Percentiles rank a stretch among this genome's conserved stretches.
Evolutionary conservation across 2,113 vertebrate species (phyloP).

Genomic region (Smithornis capensis): DNA sequence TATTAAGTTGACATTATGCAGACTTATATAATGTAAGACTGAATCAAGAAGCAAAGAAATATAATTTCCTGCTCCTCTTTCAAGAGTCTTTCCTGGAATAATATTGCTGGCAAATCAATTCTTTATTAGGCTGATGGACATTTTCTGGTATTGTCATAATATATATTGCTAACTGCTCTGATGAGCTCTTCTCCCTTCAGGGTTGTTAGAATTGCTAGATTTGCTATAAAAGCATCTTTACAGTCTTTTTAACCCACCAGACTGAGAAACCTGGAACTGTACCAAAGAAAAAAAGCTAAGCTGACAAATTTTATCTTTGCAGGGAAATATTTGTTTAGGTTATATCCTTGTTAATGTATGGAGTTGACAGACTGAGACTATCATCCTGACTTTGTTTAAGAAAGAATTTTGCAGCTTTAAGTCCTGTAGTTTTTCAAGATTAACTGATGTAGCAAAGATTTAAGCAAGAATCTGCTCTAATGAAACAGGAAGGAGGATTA

Average conservation of each 20-base stretch:
- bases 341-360: background rate
- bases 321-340: background rate
- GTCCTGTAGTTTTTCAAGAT: background rate
- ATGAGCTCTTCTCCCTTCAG: background rate
- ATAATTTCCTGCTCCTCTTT: conserved; percentile 34
- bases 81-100: conserved; percentile 18
- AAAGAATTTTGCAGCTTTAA: background rate
- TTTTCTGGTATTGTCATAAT: background rate
- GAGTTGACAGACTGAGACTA: background rate
- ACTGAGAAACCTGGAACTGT: background rate
- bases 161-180: background rate
- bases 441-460: background rate
- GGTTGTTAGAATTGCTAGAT: background rate
- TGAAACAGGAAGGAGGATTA: background rate
- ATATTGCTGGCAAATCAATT: conserved; percentile 13
- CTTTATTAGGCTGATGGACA: background rate
- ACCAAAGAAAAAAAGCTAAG: background rate
- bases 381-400: background rate
- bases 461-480: background rate
- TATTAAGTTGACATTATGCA: background rate
- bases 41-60: conserved; percentile 6
- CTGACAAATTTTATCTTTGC: background rate
- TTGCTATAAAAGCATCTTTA: background rate
- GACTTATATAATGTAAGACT: conserved; percentile 12
- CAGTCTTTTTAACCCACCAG: background rate